Evolutionary conservation across 2,888 invertebrate species (phyloP).

Genomic region (Plagodis dolabraria): DNA sequence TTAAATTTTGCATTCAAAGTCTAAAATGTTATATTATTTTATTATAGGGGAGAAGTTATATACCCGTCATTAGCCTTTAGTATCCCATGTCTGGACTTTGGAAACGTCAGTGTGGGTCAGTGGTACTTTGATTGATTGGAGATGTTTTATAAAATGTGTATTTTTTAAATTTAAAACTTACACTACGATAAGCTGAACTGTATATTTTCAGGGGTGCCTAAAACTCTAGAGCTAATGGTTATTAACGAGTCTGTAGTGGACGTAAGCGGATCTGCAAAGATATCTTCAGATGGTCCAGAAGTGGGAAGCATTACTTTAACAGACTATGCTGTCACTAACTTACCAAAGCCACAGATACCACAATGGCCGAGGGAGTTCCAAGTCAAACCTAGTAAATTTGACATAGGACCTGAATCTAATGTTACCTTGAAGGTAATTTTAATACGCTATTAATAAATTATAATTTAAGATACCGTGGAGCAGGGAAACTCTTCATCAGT

Average conservation of each 20-base stretch:
- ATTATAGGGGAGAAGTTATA: conserved; percentile 84
- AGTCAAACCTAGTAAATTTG: conserved; percentile 74
- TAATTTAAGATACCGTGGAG: too few species aligned
- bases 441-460: too few species aligned
- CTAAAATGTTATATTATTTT: not conserved
- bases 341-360: conserved; percentile 69
- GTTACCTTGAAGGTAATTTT: conserved; percentile 68
- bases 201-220: conserved; percentile 72
- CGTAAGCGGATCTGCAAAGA: conserved; percentile 76
- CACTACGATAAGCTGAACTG: not conserved
- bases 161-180: not conserved
- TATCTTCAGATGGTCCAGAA: conserved; percentile 83
- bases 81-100: conserved; percentile 82
- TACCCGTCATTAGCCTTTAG: conserved; percentile 85
- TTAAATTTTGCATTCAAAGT: too few species aligned
- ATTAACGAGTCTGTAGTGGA: conserved; percentile 84
- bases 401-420: conserved; percentile 73
- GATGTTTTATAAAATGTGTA: not conserved
- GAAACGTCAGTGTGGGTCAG: conserved; percentile 83
- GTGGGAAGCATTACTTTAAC: conserved; percentile 74
- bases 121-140: not conserved
- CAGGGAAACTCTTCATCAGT: too few species aligned
- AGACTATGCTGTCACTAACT: conserved; percentile 70
- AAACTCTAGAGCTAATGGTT: conserved; percentile 72
- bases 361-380: conserved; percentile 82